A percentile compares a stretch with the other conserved stretches of the same genome.
Evolutionary conservation across 2,888 invertebrate species (phyloP).

Genomic region (Lasius platythorax): DNA sequence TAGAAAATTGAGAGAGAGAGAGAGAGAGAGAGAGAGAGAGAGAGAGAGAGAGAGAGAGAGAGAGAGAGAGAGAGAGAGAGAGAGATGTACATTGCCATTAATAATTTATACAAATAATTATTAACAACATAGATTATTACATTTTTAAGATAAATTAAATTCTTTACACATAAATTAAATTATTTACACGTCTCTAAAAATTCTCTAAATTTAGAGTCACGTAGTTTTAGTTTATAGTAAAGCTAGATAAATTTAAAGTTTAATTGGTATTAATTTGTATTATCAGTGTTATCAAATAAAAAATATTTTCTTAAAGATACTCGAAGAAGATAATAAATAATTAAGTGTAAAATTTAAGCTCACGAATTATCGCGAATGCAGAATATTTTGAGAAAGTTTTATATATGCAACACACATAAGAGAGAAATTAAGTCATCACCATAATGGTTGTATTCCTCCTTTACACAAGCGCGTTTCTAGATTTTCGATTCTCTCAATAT

Average conservation of each 20-base stretch:
- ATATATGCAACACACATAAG: background rate
- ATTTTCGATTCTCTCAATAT: background rate
- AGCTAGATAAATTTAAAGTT: background rate
- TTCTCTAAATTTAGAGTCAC: background rate
- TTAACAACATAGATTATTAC: background rate
- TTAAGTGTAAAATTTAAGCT: background rate
- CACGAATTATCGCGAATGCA: background rate
- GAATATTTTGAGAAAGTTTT: background rate
- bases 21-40: background rate
- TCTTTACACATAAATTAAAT: background rate
- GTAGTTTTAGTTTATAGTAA: background rate
- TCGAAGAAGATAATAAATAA: background rate
- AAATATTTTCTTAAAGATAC: background rate
- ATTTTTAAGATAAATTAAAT: background rate
- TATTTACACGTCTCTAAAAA: background rate
- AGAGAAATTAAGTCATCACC: background rate
- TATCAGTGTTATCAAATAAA: background rate
- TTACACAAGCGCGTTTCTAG: background rate
- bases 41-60: no score
- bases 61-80: no score
- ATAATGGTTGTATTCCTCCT: background rate
- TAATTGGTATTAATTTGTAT: background rate
- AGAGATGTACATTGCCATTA: background rate
- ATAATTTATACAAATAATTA: constrained; percentile 4
- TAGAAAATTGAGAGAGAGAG: background rate